phyloP scores from a whole-genome alignment of 53 echinoderm and acorn worm species.

The Hippasteria phrygiana region DNA sequence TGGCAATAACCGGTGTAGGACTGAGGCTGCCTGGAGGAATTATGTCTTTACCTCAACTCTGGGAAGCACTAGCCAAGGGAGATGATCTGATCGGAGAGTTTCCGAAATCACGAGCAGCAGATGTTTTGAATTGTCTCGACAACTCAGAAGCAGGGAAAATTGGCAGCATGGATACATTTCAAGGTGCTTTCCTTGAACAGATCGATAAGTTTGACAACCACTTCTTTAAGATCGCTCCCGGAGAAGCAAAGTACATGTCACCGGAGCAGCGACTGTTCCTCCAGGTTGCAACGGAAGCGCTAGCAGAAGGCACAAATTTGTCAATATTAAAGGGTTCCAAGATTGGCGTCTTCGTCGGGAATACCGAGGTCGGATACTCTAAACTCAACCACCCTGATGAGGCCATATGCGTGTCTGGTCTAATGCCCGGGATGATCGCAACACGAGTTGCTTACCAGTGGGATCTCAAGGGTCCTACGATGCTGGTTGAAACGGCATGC shows the following conservation, averaged over 20 bases:
- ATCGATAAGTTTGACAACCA: constrained; percentile 36
- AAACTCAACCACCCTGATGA: constrained; percentile 31
- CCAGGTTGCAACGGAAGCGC: constrained; percentile 40
- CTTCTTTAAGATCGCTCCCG: constrained; percentile 42
- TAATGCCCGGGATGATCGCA: constrained; percentile 47
- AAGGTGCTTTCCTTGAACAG: constrained; percentile 24
- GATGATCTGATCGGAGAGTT: constrained; percentile 22
- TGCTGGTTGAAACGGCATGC: constrained; percentile 44
- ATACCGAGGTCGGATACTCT: constrained; percentile 16
- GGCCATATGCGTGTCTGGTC: constrained; percentile 41
- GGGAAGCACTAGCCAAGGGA: constrained; percentile 1
- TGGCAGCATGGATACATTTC: background rate
- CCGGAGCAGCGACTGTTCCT: constrained; percentile 48
- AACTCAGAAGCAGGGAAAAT: background rate
- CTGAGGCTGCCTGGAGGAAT: constrained; percentile 57
- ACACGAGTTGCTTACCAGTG: constrained; percentile 44
- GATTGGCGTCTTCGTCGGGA: constrained; percentile 36
- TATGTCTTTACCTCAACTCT: constrained; percentile 36
- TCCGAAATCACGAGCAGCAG: constrained; percentile 6
- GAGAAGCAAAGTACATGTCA: constrained; percentile 49
- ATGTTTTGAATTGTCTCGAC: constrained; percentile 18
- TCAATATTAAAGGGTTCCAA: constrained; percentile 4
- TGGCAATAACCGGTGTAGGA: constrained; percentile 57
- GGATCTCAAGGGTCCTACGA: constrained; percentile 44
- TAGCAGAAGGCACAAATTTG: constrained; percentile 11